Evolutionary conservation across 2,797 vertebrate genomes (phyloP), one percentile per base, ranked within the genome.

Genomic region (Xenops minutus): DNA sequence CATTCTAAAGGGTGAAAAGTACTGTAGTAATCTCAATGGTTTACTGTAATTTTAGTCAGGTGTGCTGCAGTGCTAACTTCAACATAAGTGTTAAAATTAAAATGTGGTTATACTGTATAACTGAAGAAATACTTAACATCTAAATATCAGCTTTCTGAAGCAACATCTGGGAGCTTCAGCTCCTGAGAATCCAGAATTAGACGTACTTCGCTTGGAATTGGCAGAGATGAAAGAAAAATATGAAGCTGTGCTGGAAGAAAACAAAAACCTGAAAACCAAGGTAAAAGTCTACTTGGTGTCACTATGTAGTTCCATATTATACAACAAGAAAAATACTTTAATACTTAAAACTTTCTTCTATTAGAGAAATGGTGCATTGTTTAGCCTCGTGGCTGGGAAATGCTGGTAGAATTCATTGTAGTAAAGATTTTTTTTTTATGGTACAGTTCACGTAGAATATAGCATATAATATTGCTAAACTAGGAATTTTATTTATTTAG

Each of bases 161-260:
- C 98, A 98, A 90, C 99, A 99, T 88, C 98, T 99, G 82, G 98
- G 98, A 67, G 98, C 98, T 20, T 93, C 97, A 14, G 98, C 98
- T 63, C 96, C 98, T 10, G 99, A 99, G 94, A 98, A 98, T 10
- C 98, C 97, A 15, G 98, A 99, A 83, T 76, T 98, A 3, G 98
- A 99, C 78, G 93, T 98, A 73, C 98, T 99, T 78, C 98, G 98
- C 32, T 92, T 98, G 96, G 99, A 99, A 96, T 96, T 99, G 83
- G 97, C 98, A 59, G 98, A 99, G 78, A 98, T 99, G 79, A 98
- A 99, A 89, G 98, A 99, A 96, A 99, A 99, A 97, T 99, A 98
- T 27, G 98, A 99, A 94, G 97, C 98, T 91, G 98, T 99, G 67
- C 59, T 98, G 97, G 98, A 99, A 97, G 99, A 99, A 96, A 99